These are phyloP conservation scores for Mylabris phalerata DNA, from an alignment of 1,140 invertebrate species.

Conservation along the genomic window DNA sequence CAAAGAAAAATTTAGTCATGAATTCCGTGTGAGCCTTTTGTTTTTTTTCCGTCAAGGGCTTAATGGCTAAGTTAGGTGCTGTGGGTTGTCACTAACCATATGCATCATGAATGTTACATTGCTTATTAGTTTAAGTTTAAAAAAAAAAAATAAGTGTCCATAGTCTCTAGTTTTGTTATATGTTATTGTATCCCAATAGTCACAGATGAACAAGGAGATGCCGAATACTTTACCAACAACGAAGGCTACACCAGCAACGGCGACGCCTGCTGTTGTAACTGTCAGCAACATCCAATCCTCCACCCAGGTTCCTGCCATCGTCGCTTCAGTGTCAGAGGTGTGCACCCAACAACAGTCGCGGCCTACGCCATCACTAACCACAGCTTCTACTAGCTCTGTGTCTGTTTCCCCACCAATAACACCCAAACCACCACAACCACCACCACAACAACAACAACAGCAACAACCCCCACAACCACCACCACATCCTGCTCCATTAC, in stretches of 20 bases:
- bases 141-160: not conserved
- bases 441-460: constrained; percentile 5
- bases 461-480: constrained; percentile 7
- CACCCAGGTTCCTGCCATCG: constrained; percentile 16
- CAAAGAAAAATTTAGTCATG: no score
- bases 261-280: constrained; percentile 20
- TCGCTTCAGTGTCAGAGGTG: constrained; percentile 35
- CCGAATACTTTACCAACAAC: not conserved
- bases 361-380: constrained; percentile 35
- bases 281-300: constrained; percentile 15
- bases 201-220: constrained; percentile 54
- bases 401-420: constrained; percentile 29
- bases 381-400: constrained; percentile 40
- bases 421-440: constrained; percentile 20
- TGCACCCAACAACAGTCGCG: constrained; percentile 37
- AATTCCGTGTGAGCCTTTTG: not conserved
- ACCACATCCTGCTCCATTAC: constrained; percentile 11
- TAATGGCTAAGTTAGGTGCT: constrained; percentile 3
- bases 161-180: not conserved
- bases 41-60: not conserved
- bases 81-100: constrained; percentile 21
- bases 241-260: not conserved
- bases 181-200: constrained; percentile 29
- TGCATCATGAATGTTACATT: constrained; percentile 12
- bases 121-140: not conserved